These are phyloP conservation scores for Phyllopteryx taeniolatus DNA, from an alignment of 2,113 vertebrate genomes.

Conservation along the genomic window DNA sequence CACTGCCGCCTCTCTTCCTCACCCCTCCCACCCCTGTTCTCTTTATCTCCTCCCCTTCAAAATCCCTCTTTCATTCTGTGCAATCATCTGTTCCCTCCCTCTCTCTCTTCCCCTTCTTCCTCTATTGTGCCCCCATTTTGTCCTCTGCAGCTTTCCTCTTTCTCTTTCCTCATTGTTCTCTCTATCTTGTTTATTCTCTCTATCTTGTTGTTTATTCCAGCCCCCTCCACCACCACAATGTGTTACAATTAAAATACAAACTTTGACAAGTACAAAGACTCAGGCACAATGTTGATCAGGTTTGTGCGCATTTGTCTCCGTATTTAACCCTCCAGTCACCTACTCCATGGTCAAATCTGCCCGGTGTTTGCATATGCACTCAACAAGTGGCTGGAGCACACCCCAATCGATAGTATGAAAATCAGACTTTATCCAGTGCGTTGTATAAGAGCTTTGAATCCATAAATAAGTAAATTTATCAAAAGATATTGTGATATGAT, in stretches of 20 bases:
- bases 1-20: slow-evolving; percentile 38
- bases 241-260: slow-evolving; percentile 53
- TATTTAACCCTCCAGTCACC: not conserved
- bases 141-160: slow-evolving; percentile 55
- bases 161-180: slow-evolving; percentile 63
- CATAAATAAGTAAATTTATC: not conserved
- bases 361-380: slow-evolving; percentile 16
- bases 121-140: slow-evolving; percentile 69
- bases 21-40: slow-evolving; percentile 55
- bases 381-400: slow-evolving; percentile 54
- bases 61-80: slow-evolving; percentile 69
- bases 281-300: not conserved
- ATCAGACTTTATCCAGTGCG: not conserved
- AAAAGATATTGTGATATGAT: not conserved
- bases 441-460: not conserved
- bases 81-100: slow-evolving; percentile 63
- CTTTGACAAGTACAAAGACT: slow-evolving; percentile 32
- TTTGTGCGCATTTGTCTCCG: not conserved
- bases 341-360: not conserved
- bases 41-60: slow-evolving; percentile 57
- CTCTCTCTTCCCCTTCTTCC: slow-evolving; percentile 50
- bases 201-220: slow-evolving; percentile 52
- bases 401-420: not conserved
- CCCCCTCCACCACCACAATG: slow-evolving; percentile 1
- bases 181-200: slow-evolving; percentile 42